These are phyloP conservation scores for Venustoraphidia nigricollis DNA, from an alignment of 2,888 invertebrate species.

Conservation along the genomic window DNA sequence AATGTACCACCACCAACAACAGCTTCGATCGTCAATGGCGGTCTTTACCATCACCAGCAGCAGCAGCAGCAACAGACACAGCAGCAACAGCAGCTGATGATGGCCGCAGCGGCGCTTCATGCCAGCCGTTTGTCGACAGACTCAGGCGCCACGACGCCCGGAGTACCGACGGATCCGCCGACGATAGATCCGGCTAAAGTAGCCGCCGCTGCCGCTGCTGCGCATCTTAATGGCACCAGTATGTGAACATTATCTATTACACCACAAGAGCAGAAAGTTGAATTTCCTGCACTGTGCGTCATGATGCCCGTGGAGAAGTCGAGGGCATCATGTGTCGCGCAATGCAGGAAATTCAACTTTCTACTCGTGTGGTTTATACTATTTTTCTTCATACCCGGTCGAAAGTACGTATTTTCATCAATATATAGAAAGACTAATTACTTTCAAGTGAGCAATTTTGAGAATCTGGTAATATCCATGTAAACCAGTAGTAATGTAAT, in stretches of 20 bases:
- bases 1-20: slow-evolving; percentile 20
- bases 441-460: too few species aligned
- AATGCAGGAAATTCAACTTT: too few species aligned
- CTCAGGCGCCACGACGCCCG: slow-evolving; percentile 19
- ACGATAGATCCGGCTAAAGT: slow-evolving; percentile 30
- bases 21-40: slow-evolving; percentile 13
- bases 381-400: too few species aligned
- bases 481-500: too few species aligned
- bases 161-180: slow-evolving; percentile 23
- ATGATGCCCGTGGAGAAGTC: too few species aligned
- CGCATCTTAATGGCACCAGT: slow-evolving; percentile 51
- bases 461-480: too few species aligned
- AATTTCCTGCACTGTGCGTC: too few species aligned
- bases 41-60: slow-evolving; percentile 19
- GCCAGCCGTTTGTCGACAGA: slow-evolving; percentile 19
- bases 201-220: slow-evolving; percentile 34
- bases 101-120: slow-evolving; percentile 6
- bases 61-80: slow-evolving; percentile 18
- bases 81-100: slow-evolving; percentile 12
- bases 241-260: slow-evolving; percentile 29
- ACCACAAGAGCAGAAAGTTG: too few species aligned
- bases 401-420: too few species aligned
- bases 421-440: too few species aligned
- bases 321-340: too few species aligned
- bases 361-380: too few species aligned